Conservation (phyloP, 2,113 vertebrate species). For the Corythoichthys intestinalis region DNA sequence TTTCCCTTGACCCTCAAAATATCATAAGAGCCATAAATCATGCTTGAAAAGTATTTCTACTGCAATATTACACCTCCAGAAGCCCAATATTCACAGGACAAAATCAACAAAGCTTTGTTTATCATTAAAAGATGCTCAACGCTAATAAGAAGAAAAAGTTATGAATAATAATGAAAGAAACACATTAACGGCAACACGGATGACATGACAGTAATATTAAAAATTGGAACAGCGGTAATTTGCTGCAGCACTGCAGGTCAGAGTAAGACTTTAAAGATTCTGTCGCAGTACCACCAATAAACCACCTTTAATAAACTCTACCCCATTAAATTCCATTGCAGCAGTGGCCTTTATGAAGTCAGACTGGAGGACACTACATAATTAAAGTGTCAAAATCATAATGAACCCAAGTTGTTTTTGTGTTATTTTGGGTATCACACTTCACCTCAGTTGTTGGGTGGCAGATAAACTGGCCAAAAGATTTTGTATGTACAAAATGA, state of each 20-base stretch:
- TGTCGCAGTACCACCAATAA: slow-evolving; percentile 48
- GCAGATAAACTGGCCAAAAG: slow-evolving; percentile 16
- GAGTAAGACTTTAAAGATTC: slow-evolving; percentile 39
- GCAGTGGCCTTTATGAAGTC: slow-evolving; percentile 47
- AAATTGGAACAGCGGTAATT: slow-evolving; percentile 53
- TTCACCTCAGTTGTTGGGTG: slow-evolving; percentile 18
- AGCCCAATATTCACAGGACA: slow-evolving; percentile 17
- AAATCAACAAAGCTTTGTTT: slow-evolving; percentile 12
- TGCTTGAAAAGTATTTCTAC: slow-evolving; percentile 18
- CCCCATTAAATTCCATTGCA: slow-evolving; percentile 46
- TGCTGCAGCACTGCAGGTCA: slow-evolving; percentile 42
- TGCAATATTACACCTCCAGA: slow-evolving; percentile 12
- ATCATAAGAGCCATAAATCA: slow-evolving; percentile 6
- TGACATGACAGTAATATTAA: slow-evolving; percentile 49
- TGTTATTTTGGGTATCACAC: slow-evolving; percentile 29
- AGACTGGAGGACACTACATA: slow-evolving; percentile 43
- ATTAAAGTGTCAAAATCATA: slow-evolving; percentile 60
- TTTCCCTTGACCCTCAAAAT: slow-evolving; percentile 5
- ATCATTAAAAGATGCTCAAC: slow-evolving; percentile 18
- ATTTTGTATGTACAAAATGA: slow-evolving; percentile 19
- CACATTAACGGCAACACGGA: slow-evolving; percentile 44
- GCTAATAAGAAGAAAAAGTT: slow-evolving; percentile 19
- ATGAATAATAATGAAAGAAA: slow-evolving; percentile 42
- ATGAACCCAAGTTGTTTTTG: slow-evolving; percentile 45
- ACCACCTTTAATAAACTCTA: slow-evolving; percentile 56